Evolutionary conservation across 2,113 vertebrate species (phyloP), one percentile per base, ranked within the genome.

Genomic region (Mesoclemmys tuberculata): DNA sequence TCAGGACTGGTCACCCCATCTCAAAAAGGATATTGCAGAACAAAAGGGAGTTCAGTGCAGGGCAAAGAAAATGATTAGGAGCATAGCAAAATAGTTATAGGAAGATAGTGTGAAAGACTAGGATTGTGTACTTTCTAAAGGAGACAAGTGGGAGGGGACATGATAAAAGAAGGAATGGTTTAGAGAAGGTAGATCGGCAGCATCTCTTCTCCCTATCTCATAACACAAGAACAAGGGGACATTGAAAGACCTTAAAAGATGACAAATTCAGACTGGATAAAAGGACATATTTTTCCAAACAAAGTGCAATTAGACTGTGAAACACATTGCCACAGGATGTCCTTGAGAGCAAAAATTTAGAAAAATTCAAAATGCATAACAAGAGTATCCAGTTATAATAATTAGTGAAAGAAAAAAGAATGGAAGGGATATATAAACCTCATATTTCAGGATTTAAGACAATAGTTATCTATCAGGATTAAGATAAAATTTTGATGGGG

Each of bases 241-340:
- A 61, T 82, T 95, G 61, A 94, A 93, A 83, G 54, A 92, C 96
- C 91, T 84, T 2, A 92, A 74, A 84, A 97, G 38, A 35, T 94
- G 78, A 24, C 16, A 88, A 96, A 94, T 78, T 94, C 56, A 90
- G 54, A 82, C 16, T 3, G 26, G 44, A 94, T 82, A 82, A 93
- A 91, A 93, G 38, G 93, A 87, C 93, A 84, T 85, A 85, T 49
- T 87, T 85, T 78, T 44, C 61, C 24, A 75, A 51, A 41, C 21
- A 71, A 85, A 94, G 84, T 0, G 0, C 85, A 89, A 92, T 95
- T 85, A 94, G 16, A 18, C 38, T 74, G 49, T 54, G 77, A 55
- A 84, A 89, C 16, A 3, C 4, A 52, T 90, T 94, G 83, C 14
- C 35, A 71, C 44, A 49, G 26, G 12, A 44, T 77, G 18, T 49